phyloP scores from a whole-genome alignment of 2,113 vertebrate genomes.

The Cebidichthys violaceus region DNA sequence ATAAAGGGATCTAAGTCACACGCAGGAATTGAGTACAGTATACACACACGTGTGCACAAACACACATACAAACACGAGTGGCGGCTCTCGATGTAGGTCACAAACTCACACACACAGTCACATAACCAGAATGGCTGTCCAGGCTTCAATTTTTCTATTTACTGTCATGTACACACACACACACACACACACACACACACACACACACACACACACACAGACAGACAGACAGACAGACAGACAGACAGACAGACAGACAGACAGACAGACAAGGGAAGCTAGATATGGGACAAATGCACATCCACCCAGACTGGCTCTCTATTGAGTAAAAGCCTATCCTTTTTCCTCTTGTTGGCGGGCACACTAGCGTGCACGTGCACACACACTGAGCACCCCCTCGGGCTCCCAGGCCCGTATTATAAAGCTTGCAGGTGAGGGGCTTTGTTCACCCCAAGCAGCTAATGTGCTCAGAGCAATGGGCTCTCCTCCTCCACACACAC shows the following conservation, averaged over 20 bases:
- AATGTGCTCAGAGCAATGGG: conserved; percentile 78
- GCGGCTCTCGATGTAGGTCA: conserved; percentile 67
- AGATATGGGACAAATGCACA: neutral
- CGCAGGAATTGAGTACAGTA: conserved; percentile 45
- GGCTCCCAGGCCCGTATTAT: conserved; percentile 62
- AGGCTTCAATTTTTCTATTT: conserved; percentile 60
- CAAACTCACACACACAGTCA: conserved; percentile 40
- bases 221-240: conserved; percentile 22
- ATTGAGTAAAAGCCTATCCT: conserved; percentile 41
- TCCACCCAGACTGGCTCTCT: conserved; percentile 13
- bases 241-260: neutral
- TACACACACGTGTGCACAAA: conserved; percentile 29
- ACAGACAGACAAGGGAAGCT: neutral
- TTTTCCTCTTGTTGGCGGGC: conserved; percentile 14
- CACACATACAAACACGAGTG: conserved; percentile 19
- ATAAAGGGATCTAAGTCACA: conserved; percentile 63
- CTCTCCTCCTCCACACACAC: conserved; percentile 53
- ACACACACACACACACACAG: neutral
- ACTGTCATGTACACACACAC: neutral
- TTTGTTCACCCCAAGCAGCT: conserved; percentile 79
- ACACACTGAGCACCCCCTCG: conserved; percentile 37
- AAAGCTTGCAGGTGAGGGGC: conserved; percentile 78
- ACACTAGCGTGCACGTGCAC: conserved; percentile 3
- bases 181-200: conserved; percentile 22
- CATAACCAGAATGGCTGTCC: conserved; percentile 46